These are phyloP conservation scores for Phyllopteryx taeniolatus DNA, from an alignment of 2,113 vertebrate species.

Conservation along the genomic window DNA sequence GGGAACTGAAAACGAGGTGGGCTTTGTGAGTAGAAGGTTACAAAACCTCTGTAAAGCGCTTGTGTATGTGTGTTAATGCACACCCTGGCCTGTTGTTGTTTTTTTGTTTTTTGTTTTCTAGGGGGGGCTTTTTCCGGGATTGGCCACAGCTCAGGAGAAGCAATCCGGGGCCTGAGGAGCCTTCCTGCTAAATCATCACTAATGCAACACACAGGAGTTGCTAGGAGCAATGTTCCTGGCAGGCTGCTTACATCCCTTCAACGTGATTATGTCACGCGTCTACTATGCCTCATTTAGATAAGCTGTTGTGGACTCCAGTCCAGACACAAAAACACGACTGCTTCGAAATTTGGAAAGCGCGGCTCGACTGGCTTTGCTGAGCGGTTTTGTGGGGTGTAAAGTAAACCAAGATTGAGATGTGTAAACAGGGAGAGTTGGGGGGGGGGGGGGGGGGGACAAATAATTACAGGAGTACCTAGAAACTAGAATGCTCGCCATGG, in stretches of 20 bases:
- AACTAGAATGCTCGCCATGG: neutral
- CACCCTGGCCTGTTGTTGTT: slow-evolving; percentile 20
- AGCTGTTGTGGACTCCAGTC: slow-evolving; percentile 19
- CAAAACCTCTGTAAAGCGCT: slow-evolving; percentile 36
- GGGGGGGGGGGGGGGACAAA: too few relatives aligned
- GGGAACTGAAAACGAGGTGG: slow-evolving; percentile 20
- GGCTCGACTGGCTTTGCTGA: neutral
- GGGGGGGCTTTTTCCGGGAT: slow-evolving; percentile 45
- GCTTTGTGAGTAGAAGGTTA: slow-evolving; percentile 40
- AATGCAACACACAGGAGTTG: slow-evolving; percentile 67
- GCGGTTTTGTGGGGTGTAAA: neutral
- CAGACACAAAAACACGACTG: slow-evolving; percentile 9
- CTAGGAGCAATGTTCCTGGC: slow-evolving; percentile 62
- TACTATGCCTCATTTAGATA: slow-evolving; percentile 61
- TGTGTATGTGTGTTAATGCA: slow-evolving; percentile 4
- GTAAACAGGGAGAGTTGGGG: neutral
- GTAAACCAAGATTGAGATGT: slow-evolving; percentile 23
- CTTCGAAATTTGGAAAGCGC: slow-evolving; percentile 14
- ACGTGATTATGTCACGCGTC: slow-evolving; percentile 61
- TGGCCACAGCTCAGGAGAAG: slow-evolving; percentile 41
- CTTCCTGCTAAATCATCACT: slow-evolving; percentile 65
- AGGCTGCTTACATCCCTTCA: slow-evolving; percentile 55
- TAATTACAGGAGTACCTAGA: neutral
- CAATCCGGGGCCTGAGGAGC: slow-evolving; percentile 40
- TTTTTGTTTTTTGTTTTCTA: neutral